Base-by-base conservation (phyloP, 2,888 invertebrate species). In the Tridacna crocea region DNA sequence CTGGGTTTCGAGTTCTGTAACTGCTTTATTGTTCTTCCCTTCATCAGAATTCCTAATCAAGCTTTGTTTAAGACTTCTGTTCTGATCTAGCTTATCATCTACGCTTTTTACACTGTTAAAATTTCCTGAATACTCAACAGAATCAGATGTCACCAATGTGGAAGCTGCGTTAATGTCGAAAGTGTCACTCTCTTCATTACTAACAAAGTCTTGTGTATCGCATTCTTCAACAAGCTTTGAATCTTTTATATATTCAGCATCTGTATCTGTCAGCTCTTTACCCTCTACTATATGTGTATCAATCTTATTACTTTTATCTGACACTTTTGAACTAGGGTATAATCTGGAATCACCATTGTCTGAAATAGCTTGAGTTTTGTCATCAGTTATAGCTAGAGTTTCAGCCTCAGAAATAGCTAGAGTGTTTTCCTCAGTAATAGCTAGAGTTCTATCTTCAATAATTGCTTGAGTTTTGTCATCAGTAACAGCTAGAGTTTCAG, bases 271-370 rank as follows among this genome's bases (percentile, higher is more conserved):
- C 36, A 36, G 36, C 36, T 36, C 65, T 36, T 22, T 58, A 36
- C 48, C 76, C 27, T 82, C 82, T 77, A 83, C 66, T 26, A 74
- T 80, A 48, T 86, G 81, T 12, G 85, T 86, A 17, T 65, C 75
- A 48, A 70, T 65, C 15, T 48, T 51, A n/a, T 27, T 19, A 22
- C 36, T 36, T 36, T 36, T 36, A 36, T 36, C 17, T 22, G n/a
- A 55, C 46, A 48, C 24, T 47, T 19, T 22, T 68, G 8, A 27
- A 19, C 6, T 12, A 24, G 48, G 24, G 48, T 70, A 22, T 24
- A 22, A 75, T 72, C 24, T 27, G 8, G 66, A 26, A 66, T 26
- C 47, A 27, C 1, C 66, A 6, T 73, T 70, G 46, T 79, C 79
- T 58, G 24, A 60, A 70, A 51, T 48, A 58, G 24, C 72, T 47